Percentiles rank a stretch among this genome's conserved stretches.
Evolutionary conservation across 2,113 vertebrate genomes (phyloP).

Genomic region (Neotoma lepida): DNA sequence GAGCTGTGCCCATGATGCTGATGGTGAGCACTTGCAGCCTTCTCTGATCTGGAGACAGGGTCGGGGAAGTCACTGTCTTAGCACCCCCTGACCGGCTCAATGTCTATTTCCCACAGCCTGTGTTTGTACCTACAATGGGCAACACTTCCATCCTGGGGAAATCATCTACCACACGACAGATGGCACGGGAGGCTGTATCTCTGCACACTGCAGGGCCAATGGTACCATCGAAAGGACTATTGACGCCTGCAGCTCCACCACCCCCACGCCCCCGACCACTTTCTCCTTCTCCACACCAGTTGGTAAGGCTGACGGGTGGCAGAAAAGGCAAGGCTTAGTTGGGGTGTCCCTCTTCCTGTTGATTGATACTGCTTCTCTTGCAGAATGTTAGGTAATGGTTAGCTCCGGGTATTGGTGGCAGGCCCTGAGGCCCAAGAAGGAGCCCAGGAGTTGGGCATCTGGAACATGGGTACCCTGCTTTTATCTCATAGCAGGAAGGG

Average conservation of each 20-base stretch:
- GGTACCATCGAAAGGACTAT: constrained; percentile 84
- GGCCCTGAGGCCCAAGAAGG: not conserved
- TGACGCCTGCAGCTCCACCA: constrained; percentile 67
- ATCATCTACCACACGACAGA: constrained; percentile 92
- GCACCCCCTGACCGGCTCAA: accelerated
- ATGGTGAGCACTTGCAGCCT: accelerated
- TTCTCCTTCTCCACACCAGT: not conserved
- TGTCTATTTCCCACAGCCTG: constrained; percentile 85
- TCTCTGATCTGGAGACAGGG: accelerated
- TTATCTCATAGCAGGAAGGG: too few species aligned
- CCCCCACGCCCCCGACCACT: constrained; percentile 72
- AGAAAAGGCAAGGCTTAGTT: too few species aligned
- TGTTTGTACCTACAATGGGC: constrained; percentile 86
- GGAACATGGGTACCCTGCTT: accelerated
- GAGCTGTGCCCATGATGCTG: accelerated
- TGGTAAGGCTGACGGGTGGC: not conserved
- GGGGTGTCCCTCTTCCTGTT: too few species aligned
- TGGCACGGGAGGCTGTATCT: constrained; percentile 90
- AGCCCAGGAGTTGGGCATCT: accelerated
- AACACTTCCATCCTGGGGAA: constrained; percentile 82
- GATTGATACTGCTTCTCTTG: not conserved
- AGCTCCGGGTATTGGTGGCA: not conserved
- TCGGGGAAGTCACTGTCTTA: accelerated
- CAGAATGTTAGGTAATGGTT: not conserved
- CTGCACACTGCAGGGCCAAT: constrained; percentile 86